phyloP scores from a whole-genome alignment of 2,113 vertebrate genomes.

The Mesocricetus auratus region DNA sequence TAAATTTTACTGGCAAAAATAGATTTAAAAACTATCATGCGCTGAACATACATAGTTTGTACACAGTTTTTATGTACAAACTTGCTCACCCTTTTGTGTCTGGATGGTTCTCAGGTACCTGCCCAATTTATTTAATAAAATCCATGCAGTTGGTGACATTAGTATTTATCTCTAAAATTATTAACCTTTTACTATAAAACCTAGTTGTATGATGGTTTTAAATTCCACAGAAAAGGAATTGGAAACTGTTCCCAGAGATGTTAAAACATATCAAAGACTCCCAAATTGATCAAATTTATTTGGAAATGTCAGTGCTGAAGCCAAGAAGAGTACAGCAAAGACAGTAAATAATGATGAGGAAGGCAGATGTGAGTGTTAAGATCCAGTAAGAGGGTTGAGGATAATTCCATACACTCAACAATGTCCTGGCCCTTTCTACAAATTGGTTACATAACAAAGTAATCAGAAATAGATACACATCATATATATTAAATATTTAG shows the following conservation, averaged over 20 bases:
- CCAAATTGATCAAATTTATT: neutral
- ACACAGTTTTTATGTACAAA: neutral
- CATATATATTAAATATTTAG: neutral
- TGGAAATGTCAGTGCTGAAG: neutral
- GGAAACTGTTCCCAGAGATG: neutral
- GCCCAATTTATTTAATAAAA: slow-evolving; percentile 1
- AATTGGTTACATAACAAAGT: neutral
- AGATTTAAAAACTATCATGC: neutral
- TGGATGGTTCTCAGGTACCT: neutral
- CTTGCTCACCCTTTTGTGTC: neutral
- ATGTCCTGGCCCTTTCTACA: neutral
- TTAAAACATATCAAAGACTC: slow-evolving; percentile 19
- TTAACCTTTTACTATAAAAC: neutral
- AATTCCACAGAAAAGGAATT: slow-evolving; percentile 30
- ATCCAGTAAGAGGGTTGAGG: neutral
- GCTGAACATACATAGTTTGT: too few relatives aligned
- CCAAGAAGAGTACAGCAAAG: neutral
- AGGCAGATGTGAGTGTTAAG: neutral
- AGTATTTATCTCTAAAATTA: slow-evolving; percentile 44
- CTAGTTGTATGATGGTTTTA: neutral
- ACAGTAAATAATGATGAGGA: neutral
- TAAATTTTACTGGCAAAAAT: neutral
- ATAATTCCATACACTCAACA: neutral
- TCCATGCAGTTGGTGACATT: neutral
- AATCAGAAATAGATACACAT: neutral